Percentiles rank a stretch among this genome's conserved stretches.
Conservation (phyloP, 2,797 vertebrate species). For the Austrolebias charrua region DNA sequence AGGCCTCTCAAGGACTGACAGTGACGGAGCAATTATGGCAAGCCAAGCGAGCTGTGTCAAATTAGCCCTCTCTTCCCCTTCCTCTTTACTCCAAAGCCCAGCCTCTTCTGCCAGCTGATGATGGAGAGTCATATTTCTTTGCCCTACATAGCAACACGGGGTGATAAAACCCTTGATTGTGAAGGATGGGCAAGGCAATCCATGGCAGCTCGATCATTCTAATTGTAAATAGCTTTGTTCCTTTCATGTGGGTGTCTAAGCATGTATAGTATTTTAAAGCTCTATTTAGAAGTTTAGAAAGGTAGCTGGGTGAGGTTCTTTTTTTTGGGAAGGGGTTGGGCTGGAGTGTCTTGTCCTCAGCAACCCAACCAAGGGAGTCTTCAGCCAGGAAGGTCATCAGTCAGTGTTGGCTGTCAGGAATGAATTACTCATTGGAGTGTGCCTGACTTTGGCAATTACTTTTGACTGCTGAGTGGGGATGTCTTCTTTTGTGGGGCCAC, state of each 20-base stretch:
- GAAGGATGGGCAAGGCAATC: slow-evolving; percentile 91
- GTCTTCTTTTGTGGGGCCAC: slow-evolving; percentile 98
- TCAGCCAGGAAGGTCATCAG: slow-evolving; percentile 95
- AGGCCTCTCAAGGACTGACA: slow-evolving; percentile 89
- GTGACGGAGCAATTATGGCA: slow-evolving; percentile 99
- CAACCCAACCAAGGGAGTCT: slow-evolving; percentile 86
- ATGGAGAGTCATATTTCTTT: slow-evolving; percentile 94
- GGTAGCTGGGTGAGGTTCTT: not conserved
- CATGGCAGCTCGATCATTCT: slow-evolving; percentile 85
- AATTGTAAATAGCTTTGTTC: slow-evolving; percentile 91
- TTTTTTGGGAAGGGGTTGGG: not conserved
- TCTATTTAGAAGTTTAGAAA: slow-evolving; percentile 26
- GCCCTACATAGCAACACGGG: slow-evolving; percentile 80
- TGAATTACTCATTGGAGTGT: slow-evolving; percentile 87
- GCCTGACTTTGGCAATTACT: slow-evolving; percentile 96
- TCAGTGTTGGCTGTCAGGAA: slow-evolving; percentile 90
- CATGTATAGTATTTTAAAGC: slow-evolving; percentile 39
- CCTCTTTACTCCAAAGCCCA: slow-evolving; percentile 51
- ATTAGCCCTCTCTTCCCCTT: slow-evolving; percentile 85
- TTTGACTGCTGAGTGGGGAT: slow-evolving; percentile 97
- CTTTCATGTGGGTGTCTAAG: slow-evolving; percentile 80
- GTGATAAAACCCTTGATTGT: slow-evolving; percentile 93
- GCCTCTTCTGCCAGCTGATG: slow-evolving; percentile 68
- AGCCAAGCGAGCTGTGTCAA: slow-evolving; percentile 99
- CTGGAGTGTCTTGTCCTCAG: slow-evolving; percentile 80